Evolutionary conservation across 2,797 vertebrate species (phyloP).

Genomic region (Sandelia bainsii): DNA sequence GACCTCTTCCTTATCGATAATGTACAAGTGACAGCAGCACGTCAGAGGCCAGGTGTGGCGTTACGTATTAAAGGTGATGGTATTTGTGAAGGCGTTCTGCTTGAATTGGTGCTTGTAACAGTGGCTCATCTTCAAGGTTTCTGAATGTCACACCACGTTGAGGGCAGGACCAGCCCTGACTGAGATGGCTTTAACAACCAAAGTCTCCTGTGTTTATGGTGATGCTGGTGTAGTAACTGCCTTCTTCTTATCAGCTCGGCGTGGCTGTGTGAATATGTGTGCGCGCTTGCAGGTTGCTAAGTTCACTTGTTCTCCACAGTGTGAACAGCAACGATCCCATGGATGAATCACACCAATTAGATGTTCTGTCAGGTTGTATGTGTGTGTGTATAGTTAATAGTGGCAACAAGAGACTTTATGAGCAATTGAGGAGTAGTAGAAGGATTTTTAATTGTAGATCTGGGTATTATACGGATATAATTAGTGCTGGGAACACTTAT

Average conservation of each 20-base stretch:
- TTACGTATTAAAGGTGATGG: not conserved
- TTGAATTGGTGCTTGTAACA: not conserved
- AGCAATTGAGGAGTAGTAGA: not conserved
- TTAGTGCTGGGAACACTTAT: not conserved
- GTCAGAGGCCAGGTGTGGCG: conserved; percentile 44
- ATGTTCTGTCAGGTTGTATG: conserved; percentile 31
- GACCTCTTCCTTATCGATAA: not conserved
- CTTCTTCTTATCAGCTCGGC: conserved; percentile 50
- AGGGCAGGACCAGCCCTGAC: conserved; percentile 4
- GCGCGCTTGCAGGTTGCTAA: conserved; percentile 37
- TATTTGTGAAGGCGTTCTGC: conserved; percentile 14
- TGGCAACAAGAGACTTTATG: conserved; percentile 15
- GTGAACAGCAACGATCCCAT: conserved; percentile 29
- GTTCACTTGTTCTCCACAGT: conserved; percentile 46
- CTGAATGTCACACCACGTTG: conserved; percentile 17
- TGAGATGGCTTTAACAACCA: conserved; percentile 47
- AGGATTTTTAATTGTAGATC: conserved; percentile 4
- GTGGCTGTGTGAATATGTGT: conserved; percentile 17
- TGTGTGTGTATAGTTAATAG: conserved; percentile 7
- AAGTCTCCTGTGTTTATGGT: conserved; percentile 71
- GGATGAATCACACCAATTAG: conserved; percentile 43
- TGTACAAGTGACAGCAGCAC: conserved; percentile 13
- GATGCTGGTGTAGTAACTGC: conserved; percentile 16
- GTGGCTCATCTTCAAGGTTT: conserved; percentile 15
- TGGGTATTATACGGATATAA: not conserved